A percentile compares a stretch with the other conserved stretches of the same genome.
Evolutionary conservation across 2,797 vertebrate genomes (phyloP).

Genomic region (Sebastes iracundus): DNA sequence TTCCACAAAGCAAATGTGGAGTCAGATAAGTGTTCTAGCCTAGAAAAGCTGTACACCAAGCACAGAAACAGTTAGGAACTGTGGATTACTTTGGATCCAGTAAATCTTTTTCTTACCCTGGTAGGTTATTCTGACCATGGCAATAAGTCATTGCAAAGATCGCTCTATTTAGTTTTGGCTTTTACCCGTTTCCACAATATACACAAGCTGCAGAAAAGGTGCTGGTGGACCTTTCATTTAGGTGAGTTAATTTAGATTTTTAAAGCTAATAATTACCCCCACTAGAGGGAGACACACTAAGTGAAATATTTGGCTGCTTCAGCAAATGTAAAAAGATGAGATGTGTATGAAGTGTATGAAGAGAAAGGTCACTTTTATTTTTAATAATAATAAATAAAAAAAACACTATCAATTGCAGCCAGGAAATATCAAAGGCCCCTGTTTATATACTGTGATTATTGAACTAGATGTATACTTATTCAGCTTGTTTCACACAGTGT

Average conservation of each 20-base stretch:
- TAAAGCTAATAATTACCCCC: background rate
- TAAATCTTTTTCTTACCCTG: accelerated
- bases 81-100: background rate
- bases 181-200: background rate
- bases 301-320: background rate
- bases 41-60: background rate
- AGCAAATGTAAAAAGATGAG: background rate
- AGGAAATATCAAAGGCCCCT: background rate
- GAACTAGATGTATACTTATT: background rate
- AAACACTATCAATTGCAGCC: background rate
- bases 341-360: background rate
- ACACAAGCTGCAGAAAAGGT: background rate
- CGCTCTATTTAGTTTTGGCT: background rate
- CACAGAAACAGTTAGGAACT: background rate
- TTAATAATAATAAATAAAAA: background rate
- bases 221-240: background rate
- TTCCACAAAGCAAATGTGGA: background rate
- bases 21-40: background rate
- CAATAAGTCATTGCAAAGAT: background rate
- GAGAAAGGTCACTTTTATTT: background rate
- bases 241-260: background rate
- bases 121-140: accelerated
- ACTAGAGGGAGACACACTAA: slow-evolving; percentile 60
- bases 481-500: background rate
- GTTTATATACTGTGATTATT: background rate